Conservation (phyloP, 2,113 vertebrate genomes). For the Polypterus senegalus region DNA sequence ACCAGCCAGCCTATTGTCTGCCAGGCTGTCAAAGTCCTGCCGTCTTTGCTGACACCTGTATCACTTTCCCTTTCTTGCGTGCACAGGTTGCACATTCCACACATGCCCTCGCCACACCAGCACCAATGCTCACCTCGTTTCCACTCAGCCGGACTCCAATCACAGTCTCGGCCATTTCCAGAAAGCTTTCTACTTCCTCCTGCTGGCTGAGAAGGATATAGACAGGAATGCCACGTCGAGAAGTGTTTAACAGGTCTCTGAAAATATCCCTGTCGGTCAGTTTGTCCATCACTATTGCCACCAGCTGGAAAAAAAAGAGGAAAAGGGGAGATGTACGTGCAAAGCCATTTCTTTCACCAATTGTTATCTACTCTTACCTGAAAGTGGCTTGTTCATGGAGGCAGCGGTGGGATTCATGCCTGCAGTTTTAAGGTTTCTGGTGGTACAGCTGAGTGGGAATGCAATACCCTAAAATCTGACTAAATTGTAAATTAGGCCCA, state of each 20-base stretch:
- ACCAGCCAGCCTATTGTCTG: no score
- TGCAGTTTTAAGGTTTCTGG: no score
- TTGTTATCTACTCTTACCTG: no score
- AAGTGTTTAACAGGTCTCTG: conserved; percentile 49
- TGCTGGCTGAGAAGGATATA: conserved; percentile 67
- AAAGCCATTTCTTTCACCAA: no score
- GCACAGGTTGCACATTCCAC: not conserved
- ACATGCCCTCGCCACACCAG: not conserved
- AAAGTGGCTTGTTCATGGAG: no score
- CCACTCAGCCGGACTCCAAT: conserved; percentile 35
- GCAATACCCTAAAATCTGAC: no score
- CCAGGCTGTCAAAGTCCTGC: no score
- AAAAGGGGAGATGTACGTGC: no score
- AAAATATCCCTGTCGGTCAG: conserved; percentile 65
- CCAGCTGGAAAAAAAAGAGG: conserved; percentile 42
- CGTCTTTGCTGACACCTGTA: no score
- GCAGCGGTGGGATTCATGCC: no score
- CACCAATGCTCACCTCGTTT: not conserved
- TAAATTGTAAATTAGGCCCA: no score
- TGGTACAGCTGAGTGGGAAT: no score
- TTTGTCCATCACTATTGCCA: conserved; percentile 67
- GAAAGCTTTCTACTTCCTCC: conserved; percentile 36
- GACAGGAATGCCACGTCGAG: conserved; percentile 51
- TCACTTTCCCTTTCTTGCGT: not conserved
- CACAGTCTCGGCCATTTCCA: conserved; percentile 35